Conservation (phyloP, 2,113 vertebrate species). For the Coryphaenoides rupestris region DNA sequence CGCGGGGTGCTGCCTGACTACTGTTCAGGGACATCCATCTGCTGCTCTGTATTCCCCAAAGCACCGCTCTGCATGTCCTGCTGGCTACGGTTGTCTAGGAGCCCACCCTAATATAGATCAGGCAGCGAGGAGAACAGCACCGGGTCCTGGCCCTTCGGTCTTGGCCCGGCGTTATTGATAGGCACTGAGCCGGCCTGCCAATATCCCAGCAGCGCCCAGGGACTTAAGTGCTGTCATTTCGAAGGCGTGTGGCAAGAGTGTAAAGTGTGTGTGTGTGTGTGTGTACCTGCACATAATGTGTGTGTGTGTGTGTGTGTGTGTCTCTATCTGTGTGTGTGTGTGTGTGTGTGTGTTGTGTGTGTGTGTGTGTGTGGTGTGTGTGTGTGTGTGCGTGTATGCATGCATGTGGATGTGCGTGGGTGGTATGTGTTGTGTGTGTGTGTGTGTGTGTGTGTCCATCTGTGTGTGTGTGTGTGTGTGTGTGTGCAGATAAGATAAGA, state of each 20-base stretch:
- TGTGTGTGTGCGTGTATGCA: not conserved
- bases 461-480: conserved; percentile 1
- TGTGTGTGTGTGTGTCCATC: not conserved
- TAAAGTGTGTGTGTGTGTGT: too few species aligned
- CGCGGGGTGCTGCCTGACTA: conserved; percentile 40
- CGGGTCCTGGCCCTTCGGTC: conserved; percentile 44
- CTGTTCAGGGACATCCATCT: conserved; percentile 37
- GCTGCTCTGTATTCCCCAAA: not conserved
- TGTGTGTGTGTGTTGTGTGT: not conserved
- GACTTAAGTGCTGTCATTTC: conserved; percentile 23
- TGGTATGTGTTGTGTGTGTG: not conserved
- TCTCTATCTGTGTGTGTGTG: not conserved
- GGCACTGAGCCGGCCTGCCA: conserved; percentile 52
- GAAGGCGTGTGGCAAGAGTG: not conserved
- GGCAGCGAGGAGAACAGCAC: conserved; percentile 52
- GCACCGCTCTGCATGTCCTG: conserved; percentile 39
- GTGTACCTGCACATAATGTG: not conserved
- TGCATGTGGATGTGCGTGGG: not conserved
- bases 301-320: not conserved
- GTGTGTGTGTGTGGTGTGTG: not conserved
- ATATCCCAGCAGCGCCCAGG: conserved; percentile 53
- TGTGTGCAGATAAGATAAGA: too few species aligned
- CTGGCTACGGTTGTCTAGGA: conserved; percentile 46
- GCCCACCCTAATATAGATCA: conserved; percentile 49
- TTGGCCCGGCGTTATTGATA: conserved; percentile 52